Conservation (phyloP, 2,888 invertebrate species). For the Mythimna lalbum region DNA sequence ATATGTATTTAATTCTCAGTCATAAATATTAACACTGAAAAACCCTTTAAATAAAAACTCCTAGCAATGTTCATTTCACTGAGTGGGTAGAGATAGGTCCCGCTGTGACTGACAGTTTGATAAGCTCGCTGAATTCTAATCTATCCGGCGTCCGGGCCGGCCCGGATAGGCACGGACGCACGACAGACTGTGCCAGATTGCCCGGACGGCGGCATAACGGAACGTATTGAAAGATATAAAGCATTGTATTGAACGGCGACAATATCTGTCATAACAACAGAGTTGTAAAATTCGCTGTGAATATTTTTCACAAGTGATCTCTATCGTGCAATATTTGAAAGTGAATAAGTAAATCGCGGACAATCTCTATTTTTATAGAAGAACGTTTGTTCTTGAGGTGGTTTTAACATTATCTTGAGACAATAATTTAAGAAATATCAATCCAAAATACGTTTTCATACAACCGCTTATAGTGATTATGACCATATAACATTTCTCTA, state of each 20-base stretch:
- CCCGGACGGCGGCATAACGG: constrained; percentile 13
- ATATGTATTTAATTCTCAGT: too few relatives aligned
- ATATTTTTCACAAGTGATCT: not conserved
- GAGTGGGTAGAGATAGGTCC: constrained; percentile 16
- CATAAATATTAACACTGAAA: not conserved
- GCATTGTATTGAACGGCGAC: not conserved
- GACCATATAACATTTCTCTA: too few relatives aligned
- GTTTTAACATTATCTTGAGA: too few relatives aligned
- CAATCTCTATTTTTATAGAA: too few relatives aligned
- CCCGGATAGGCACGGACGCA: not conserved
- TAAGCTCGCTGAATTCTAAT: constrained; percentile 50
- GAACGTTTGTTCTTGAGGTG: too few relatives aligned
- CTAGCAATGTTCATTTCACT: constrained; percentile 13
- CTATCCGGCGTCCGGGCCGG: not conserved
- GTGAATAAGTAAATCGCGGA: too few relatives aligned
- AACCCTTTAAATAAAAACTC: constrained; percentile 1
- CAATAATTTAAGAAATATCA: too few relatives aligned
- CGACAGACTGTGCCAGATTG: constrained; percentile 24
- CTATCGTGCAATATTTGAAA: not conserved
- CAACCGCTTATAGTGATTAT: too few relatives aligned
- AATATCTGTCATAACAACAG: not conserved
- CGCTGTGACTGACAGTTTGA: constrained; percentile 46
- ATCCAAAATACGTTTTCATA: too few relatives aligned
- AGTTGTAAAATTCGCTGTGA: not conserved
- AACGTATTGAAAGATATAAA: constrained; percentile 16